Conservation (phyloP, 2,888 invertebrate genomes). For the Ceratothoa steindachneri region DNA sequence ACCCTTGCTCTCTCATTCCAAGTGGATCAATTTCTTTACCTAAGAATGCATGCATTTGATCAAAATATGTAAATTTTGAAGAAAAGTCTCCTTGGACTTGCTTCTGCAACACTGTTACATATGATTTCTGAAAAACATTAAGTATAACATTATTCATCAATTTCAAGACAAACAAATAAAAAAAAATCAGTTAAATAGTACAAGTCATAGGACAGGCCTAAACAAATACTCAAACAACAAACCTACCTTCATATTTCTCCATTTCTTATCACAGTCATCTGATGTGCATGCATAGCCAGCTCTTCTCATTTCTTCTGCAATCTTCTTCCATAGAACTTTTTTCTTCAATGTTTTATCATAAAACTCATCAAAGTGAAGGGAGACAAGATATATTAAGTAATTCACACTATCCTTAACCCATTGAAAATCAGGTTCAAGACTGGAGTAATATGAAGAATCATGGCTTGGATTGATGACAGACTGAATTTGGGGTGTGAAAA, state of each 20-base stretch:
- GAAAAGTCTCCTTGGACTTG: constrained; percentile 34
- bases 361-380: neutral
- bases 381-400: neutral
- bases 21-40: constrained; percentile 41
- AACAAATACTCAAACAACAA: neutral
- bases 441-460: neutral
- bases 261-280: constrained; percentile 6
- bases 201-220: neutral
- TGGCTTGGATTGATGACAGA: neutral
- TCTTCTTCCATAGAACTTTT: constrained; percentile 1
- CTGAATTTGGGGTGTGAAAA: neutral
- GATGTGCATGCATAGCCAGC: neutral
- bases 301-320: neutral
- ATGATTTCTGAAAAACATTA: constrained; percentile 24
- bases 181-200: neutral
- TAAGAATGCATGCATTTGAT: constrained; percentile 35
- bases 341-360: constrained; percentile 1
- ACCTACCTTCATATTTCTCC: constrained; percentile 3
- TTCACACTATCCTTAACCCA: neutral
- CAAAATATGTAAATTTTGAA: constrained; percentile 37
- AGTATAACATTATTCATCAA: neutral
- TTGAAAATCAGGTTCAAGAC: neutral
- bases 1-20: constrained; percentile 34
- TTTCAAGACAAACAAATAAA: neutral
- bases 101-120: constrained; percentile 35